Percentiles rank a stretch among this genome's conserved stretches.
phyloP scores from a whole-genome alignment of 2,113 vertebrate species.

The Charina bottae region DNA sequence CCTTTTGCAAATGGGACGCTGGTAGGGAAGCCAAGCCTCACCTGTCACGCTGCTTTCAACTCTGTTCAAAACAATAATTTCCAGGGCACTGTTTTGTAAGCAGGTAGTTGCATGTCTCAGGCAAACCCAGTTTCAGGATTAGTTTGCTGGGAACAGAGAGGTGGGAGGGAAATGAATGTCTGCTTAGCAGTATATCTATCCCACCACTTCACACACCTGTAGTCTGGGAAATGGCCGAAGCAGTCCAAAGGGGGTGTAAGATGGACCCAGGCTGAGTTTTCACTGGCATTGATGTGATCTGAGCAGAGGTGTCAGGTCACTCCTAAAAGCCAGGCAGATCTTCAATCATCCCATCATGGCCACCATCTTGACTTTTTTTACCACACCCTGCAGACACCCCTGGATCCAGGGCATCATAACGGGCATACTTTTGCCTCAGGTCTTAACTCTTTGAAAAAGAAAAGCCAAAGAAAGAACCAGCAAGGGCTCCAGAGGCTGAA shows the following conservation, averaged over 20 bases:
- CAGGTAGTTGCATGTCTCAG: too few species aligned
- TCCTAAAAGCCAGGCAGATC: too few species aligned
- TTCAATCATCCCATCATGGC: too few species aligned
- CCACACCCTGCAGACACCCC: too few species aligned
- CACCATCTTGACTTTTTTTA: too few species aligned
- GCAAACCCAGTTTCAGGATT: background rate
- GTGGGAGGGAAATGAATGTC: background rate
- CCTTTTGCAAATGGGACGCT: background rate
- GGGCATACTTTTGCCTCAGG: constrained; percentile 18
- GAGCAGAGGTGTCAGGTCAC: too few species aligned
- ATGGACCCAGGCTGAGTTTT: too few species aligned
- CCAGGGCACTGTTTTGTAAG: background rate
- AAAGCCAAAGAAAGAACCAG: constrained; percentile 44
- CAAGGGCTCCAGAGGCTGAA: too few species aligned
- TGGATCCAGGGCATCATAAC: background rate
- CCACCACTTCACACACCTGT: background rate
- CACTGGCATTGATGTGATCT: too few species aligned
- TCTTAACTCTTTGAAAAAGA: constrained; percentile 38
- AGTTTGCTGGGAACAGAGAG: background rate
- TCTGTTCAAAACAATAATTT: background rate
- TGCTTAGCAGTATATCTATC: background rate
- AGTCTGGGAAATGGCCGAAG: background rate
- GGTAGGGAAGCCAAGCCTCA: background rate
- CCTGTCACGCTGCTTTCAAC: background rate
- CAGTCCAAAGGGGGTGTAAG: background rate